Percentiles rank a stretch among this genome's conserved stretches.
Evolutionary conservation across 2,113 vertebrate species (phyloP).

Genomic region (Protobothrops flavoviridis): DNA sequence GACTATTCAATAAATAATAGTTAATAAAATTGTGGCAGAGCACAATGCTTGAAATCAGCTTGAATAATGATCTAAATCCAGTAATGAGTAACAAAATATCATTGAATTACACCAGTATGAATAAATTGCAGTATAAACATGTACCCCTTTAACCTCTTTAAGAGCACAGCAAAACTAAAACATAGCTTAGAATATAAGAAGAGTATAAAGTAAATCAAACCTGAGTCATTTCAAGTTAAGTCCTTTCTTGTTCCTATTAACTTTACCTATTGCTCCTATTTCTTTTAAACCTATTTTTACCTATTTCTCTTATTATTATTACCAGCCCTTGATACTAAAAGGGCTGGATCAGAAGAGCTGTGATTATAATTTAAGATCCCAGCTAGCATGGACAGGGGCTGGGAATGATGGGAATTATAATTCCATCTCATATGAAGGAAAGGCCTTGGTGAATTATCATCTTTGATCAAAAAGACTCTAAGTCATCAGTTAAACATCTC

Average conservation of each 20-base stretch:
- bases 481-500: neutral
- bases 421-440: neutral
- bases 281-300: neutral
- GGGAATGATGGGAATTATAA: neutral
- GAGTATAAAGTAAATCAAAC: neutral
- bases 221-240: neutral
- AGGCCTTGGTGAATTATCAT: neutral
- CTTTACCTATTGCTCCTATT: neutral
- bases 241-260: neutral
- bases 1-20: neutral
- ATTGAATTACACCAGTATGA: neutral
- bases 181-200: neutral
- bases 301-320: neutral
- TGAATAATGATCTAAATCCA: neutral
- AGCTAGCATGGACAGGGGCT: neutral
- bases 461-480: neutral
- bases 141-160: neutral
- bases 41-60: neutral
- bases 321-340: neutral
- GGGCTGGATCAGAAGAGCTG: neutral
- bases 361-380: neutral
- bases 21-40: neutral
- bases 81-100: neutral
- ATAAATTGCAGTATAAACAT: neutral
- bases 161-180: neutral